Base-by-base conservation (phyloP, 2,113 vertebrate species). In the Gobius niger region DNA sequence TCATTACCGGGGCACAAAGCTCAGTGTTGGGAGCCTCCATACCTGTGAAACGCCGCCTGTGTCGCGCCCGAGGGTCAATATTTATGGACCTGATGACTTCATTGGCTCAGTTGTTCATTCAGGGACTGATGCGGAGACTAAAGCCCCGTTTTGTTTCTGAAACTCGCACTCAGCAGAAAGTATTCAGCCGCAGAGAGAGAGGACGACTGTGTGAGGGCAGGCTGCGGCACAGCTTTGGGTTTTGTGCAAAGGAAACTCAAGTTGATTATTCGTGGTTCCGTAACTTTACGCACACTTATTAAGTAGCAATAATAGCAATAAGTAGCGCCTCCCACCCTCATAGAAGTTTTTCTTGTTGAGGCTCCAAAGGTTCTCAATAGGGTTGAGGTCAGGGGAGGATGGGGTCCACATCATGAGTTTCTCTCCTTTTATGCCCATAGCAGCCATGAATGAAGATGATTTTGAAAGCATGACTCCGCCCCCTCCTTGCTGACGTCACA, bases 1-100 rank as follows among this genome's bases (percentile, higher is more conserved):
- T 3, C 63, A 77, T 77, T 77, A 88, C 70, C 50, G 62, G 16
- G 67, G 9, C 54, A 16, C 40, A 3, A 65, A 15, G 34, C 0
- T 34, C 63, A 51, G 54, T n/a, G 70, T 65, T 60, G 12, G 0
- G 46, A 47, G 13, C 16, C 18, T 34, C 24, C 47, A 40, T 7
- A 57, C 34, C 40, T 15, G 56, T 9, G 56, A 8, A 41, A 42
- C 56, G 12, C 18, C 56, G 15, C 34, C 34, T 15, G 24, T 41
- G 47, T 41, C 15, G 56, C 15, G 24, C 24, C 24, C 41, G 7
- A 24, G 7, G 5, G 12, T 41, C 13, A 8, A 7, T 41, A 14
- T 41, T 59, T 59, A 42, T 7, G 13, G 56, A 40, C 51, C n/a
- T 10, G n/a, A 11, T 53, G 51, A 19, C 18, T 34, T 13, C 53